Base-by-base conservation (phyloP, 2,888 invertebrate genomes). In the Chaitophorus viminalis region DNA sequence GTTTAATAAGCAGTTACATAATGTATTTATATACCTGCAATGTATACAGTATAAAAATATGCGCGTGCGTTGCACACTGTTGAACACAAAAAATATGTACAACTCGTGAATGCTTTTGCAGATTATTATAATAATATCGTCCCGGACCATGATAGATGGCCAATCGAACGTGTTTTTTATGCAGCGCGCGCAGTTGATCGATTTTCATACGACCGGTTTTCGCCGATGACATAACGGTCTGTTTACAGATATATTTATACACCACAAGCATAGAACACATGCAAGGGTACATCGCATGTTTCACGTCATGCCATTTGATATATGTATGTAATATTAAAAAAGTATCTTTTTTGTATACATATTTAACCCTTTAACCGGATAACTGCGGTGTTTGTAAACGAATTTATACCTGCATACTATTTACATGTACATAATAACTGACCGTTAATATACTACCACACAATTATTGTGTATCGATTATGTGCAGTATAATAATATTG, bases 121-220 rank as follows among this genome's bases (percentile, higher is more conserved):
- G n/a, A 14, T 52, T 14, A 9, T 52, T 52, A 52, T 52, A 18
- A 54, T 54, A 76, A 5, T 29, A 29, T 46, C 31, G 14, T n/a
- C 39, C 29, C 46, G 75, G 46, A 46, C 39, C 25, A 75, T 75
- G 39, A 46, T 46, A 14, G 46, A 76, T 46, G 36, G 60, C 17
- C 25, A 17, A 36, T 60, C 60, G 60, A 36, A 36, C 60, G 78
- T 36, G 33, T 36, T 17, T 39, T 9, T 46, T 33, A 65, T 33
- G 60, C 33, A n/a, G n/a, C n/a, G n/a, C n/a, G n/a, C n/a, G n/a
- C 25, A 60, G 6, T 60, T 60, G 36, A 79, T 17, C 36, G 36
- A 65, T 79, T 65, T 60, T n/a, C 46, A 76, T 46, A 36, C 79
- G 81, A 39, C 65, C 81, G 68, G 81, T 39, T 25, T 9, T 36